Base-by-base conservation (phyloP, 2,888 invertebrate genomes). In the Aethes cnicana region DNA sequence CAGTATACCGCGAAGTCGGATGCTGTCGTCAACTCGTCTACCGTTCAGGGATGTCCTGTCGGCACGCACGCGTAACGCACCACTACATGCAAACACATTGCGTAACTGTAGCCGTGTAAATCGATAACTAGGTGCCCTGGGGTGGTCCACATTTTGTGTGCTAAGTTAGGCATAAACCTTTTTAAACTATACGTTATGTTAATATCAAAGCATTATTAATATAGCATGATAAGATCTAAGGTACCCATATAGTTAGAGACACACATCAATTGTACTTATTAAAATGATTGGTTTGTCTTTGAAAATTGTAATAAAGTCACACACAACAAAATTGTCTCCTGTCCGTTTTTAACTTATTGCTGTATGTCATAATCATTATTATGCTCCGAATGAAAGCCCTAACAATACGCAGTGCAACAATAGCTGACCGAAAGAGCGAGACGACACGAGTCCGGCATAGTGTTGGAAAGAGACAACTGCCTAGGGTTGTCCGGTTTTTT, bases 1-100 rank as follows among this genome's bases (percentile, higher is more conserved):
- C n/a, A n/a, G n/a, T n/a, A n/a, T n/a, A n/a, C n/a, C n/a, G n/a
- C n/a, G n/a, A n/a, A n/a, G n/a, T n/a, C n/a, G n/a, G n/a, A n/a
- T n/a, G n/a, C n/a, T n/a, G n/a, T n/a, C n/a, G n/a, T n/a, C n/a
- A n/a, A n/a, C n/a, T n/a, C n/a, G n/a, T n/a, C n/a, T n/a, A n/a
- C n/a, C n/a, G n/a, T n/a, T n/a, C n/a, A n/a, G n/a, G n/a, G n/a
- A n/a, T n/a, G n/a, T n/a, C n/a, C n/a, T n/a, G n/a, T n/a, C 28
- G 28, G 6, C 2, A 3, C 26, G 17, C 7, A 35, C 17, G 25
- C 32, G 17, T 9, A 7, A 26, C 7, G 7, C 28, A 37, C 39
- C 14, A 47, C 41, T 44, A 53, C 52, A 42, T 7, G 11, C 32
- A 46, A 14, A 33, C 32, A 20, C 28, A 41, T 54, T 52, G 44